Evolutionary conservation across 2,797 vertebrate species (phyloP), one percentile per base, ranked within the genome.

Genomic region (Coccyzus lansbergi): DNA sequence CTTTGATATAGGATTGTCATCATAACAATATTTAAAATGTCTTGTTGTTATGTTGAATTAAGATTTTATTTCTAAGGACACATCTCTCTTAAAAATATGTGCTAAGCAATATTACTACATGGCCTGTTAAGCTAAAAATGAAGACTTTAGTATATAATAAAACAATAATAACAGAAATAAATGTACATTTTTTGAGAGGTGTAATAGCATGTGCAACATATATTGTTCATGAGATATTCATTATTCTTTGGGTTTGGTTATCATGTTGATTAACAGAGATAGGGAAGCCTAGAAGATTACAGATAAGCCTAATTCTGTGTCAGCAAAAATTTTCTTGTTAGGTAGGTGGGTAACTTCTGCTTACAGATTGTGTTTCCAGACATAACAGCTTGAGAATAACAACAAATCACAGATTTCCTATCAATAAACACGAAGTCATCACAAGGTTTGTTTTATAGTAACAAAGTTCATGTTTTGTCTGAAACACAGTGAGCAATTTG

Each of bases 1-100:
- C 51, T 94, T 68, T 90, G 69, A 53, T 83, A 29, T 44, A 72
- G 60, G 69, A 79, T 87, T 53, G 34, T 77, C 20, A 28, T 63
- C 22, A n/a, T 28, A 85, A 25, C 10, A 49, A 13, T 69, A 67
- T 36, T 33, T 82, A 62, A 96, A 96, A 56, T 64, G 15, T 88
- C 89, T 83, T 51, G 17, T 42, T 86, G 29, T 34, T 56, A 5
- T 68, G 24, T 79, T 92, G 71, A 94, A 90, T 92, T 86, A 82
- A 71, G 15, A 33, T 42, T 49, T 49, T 22, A 40, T 69, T 86
- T 9, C 7, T 58, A 60, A 71, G 26, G 70, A 59, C 7, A 33
- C 10, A 7, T 3, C 24, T 53, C 26, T 56, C 40, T 67, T 78
- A 78, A 74, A 90, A 90, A 36, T 44, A 16, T 19, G 1, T 40